Conservation (phyloP, 2,888 invertebrate species). For the Drosophila neotestacea region DNA sequence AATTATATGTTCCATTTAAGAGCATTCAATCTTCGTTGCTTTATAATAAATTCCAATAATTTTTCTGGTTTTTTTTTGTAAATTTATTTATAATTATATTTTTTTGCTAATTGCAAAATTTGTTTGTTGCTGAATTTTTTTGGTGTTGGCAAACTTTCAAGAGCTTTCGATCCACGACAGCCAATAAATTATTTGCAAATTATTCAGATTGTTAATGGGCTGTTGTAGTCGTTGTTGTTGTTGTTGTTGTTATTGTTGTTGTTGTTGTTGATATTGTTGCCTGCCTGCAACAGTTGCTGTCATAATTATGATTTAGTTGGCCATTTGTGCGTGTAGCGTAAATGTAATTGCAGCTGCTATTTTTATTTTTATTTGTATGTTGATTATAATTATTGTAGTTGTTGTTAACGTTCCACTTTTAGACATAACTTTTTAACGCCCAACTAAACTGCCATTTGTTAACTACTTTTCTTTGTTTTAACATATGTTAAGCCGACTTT, state of each 20-base stretch:
- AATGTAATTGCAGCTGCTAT: constrained; percentile 50
- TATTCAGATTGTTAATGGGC: constrained; percentile 69
- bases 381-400: constrained; percentile 1
- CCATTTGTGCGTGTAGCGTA: constrained; percentile 35
- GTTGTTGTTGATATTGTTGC: constrained; percentile 34
- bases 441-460: background rate
- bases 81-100: constrained; percentile 2
- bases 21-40: background rate
- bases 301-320: constrained; percentile 72
- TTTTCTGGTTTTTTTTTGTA: constrained; percentile 13
- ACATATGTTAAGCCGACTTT: background rate
- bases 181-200: constrained; percentile 70
- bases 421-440: background rate
- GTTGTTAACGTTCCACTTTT: constrained; percentile 18
- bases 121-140: constrained; percentile 17
- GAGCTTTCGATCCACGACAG: constrained; percentile 50
- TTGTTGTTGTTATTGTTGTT: constrained; percentile 13
- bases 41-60: background rate
- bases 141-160: constrained; percentile 44
- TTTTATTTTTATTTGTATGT: background rate
- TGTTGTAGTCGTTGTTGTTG: constrained; percentile 34
- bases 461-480: background rate
- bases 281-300: constrained; percentile 63
- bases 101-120: constrained; percentile 33
- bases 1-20: background rate